Evolutionary conservation across 2,888 invertebrate genomes (phyloP), one percentile per base, ranked within the genome.

Genomic region (Limenitis arthemis): DNA sequence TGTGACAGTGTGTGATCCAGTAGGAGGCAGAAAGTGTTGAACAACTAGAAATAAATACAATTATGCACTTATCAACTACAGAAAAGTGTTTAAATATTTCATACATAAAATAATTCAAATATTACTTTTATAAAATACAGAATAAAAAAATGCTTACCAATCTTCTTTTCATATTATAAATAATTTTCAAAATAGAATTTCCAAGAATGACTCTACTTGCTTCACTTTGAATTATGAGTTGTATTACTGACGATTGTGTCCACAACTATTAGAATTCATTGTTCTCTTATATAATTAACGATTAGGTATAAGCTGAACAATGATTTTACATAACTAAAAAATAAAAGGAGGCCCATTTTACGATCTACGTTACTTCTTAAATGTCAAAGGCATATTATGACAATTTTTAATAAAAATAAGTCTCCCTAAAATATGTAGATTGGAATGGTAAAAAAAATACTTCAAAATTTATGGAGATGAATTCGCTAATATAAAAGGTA

Each of bases 11-110:
- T 40, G 36, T 38, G 50, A 33, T 54, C 42, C 37, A 53, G 42
- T 6, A 56, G 11, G 12, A 54, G 28, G 12, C 11, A 55, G 11
- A 51, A 50, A 38, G 51, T 43, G 28, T 51, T 32, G 20, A 59
- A 28, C 6, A 61, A 43, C 61, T 63, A 54, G 57, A 62, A 59
- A 28, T 32, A 41, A 49, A 54, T 31, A 41, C 11, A 12, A 33
- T 12, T 30, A 46, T 5, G 30, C 8, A 44, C 5, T 28, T 36
- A 28, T 34, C 20, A n/a, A 36, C 8, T 5, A n/a, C 4, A 38
- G 1, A 28, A 7, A n/a, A n/a, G n/a, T n/a, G n/a, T n/a, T n/a
- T n/a, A n/a, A n/a, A n/a, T n/a, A n/a, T n/a, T n/a, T n/a, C n/a
- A n/a, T n/a, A n/a, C n/a, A n/a, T 8, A 31, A n/a, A 11, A 11